Base-by-base conservation (phyloP, 1,140 invertebrate genomes). In the Leptopilina boulardi region DNA sequence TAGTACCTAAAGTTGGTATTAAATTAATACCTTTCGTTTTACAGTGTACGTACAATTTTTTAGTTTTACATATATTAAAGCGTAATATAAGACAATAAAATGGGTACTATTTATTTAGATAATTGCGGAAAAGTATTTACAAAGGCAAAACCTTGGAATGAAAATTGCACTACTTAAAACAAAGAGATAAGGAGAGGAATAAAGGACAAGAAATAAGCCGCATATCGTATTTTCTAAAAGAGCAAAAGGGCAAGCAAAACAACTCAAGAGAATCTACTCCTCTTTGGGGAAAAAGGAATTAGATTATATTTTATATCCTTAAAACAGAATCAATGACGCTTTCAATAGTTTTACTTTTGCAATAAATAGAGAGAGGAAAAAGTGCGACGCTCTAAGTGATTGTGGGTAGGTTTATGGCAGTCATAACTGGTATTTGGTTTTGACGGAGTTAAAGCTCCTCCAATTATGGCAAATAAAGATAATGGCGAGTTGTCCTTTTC, bases 381-480 rank as follows among this genome's bases (percentile, higher is more conserved):
- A 84, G 82, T 79, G 82, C 59, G 59, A 75, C 78, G 73, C 78
- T 86, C 85, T 88, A 88, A 89, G 87, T 87, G 87, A 89, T 89
- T 88, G 88, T 87, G 88, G 88, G 87, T 87, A 89, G 86, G 87
- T 89, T 89, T 89, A 89, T 87, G 88, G 77, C 84, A 66, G 84
- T 82, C 79, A 89, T 89, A 89, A 89, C 86, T 84, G 83, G 86
- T 89, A 84, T 89, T 89, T 89, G 87, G 83, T 89, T 88, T 89
- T 30, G 26, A 30, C 26, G 87, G 84, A 84, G 85, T 87, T 87
- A 83, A 85, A 86, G 82, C 81, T 88, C 82, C 82, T 84, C 84
- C 87, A 88, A 88, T 89, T 89, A 89, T 79, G 84, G 84, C 83
- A 86, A 87, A 89, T 89, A 88, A 88, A 89, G 81, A 81, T 88